A percentile compares a stretch with the other conserved stretches of the same genome.
phyloP scores from a whole-genome alignment of 1,140 invertebrate species.

The Zaprionus taronus region DNA sequence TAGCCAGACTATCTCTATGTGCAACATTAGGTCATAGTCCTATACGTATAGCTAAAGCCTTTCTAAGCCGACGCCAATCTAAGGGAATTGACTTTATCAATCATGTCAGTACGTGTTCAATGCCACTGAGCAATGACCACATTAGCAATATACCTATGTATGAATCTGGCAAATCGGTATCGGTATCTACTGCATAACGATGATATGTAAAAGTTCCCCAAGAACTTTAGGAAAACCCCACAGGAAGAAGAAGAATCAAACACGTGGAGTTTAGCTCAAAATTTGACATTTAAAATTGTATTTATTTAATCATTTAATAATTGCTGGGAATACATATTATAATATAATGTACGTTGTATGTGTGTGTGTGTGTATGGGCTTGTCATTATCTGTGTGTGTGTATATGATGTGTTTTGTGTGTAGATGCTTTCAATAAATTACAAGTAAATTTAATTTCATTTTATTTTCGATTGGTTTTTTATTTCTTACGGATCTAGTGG shows the following conservation, averaged over 20 bases:
- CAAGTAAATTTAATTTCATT: constrained; percentile 73
- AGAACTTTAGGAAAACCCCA: neutral
- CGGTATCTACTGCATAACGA: neutral
- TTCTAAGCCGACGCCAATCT: constrained; percentile 18
- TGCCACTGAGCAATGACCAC: neutral
- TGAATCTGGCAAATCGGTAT: constrained; percentile 8
- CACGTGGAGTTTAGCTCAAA: constrained; percentile 35
- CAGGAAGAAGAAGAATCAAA: neutral
- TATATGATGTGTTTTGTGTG: constrained; percentile 28
- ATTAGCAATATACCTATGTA: neutral
- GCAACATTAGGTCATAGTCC: constrained; percentile 5
- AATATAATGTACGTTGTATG: constrained; percentile 65
- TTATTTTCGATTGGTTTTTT: constrained; percentile 53
- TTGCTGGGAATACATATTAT: constrained; percentile 77
- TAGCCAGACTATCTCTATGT: neutral
- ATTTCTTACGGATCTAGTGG: constrained; percentile 70
- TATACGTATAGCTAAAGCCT: neutral
- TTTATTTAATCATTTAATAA: constrained; percentile 82
- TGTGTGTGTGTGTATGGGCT: constrained; percentile 47
- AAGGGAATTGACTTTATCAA: constrained; percentile 20
- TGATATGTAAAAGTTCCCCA: neutral
- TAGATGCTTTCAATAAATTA: constrained; percentile 72
- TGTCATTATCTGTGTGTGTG: constrained; percentile 30
- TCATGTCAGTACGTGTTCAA: constrained; percentile 22
- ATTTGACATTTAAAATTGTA: constrained; percentile 83